phyloP scores from a whole-genome alignment of 2,888 invertebrate genomes.

The Thysanoteuthis rhombus region DNA sequence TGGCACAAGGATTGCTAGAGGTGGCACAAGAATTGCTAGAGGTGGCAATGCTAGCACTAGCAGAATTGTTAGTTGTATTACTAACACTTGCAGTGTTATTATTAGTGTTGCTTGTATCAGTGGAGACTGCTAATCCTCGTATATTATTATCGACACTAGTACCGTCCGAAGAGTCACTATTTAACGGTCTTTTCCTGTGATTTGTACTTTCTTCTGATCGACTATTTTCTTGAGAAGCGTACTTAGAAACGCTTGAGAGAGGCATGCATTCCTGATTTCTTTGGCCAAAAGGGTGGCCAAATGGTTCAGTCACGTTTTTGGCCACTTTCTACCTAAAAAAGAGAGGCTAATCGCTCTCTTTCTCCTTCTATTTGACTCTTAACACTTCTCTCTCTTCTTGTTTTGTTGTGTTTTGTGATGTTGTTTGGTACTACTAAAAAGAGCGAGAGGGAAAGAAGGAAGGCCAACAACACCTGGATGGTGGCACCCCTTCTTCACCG shows the following conservation, averaged over 20 bases:
- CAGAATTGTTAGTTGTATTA: background rate
- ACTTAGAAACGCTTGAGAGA: slow-evolving; percentile 66
- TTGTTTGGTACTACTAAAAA: background rate
- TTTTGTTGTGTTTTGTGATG: background rate
- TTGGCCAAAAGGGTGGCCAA: slow-evolving; percentile 14
- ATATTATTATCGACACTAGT: too few species aligned
- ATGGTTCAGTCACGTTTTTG: slow-evolving; percentile 41
- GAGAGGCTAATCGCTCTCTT: background rate
- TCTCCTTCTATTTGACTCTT: background rate
- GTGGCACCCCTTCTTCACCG: slow-evolving; percentile 33
- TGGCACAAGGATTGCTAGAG: background rate
- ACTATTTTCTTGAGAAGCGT: slow-evolving; percentile 61
- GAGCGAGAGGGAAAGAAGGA: slow-evolving; percentile 1
- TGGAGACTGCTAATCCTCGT: slow-evolving; percentile 33
- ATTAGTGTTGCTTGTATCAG: slow-evolving; percentile 33
- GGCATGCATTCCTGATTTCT: slow-evolving; percentile 62
- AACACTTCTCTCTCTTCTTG: too few species aligned
- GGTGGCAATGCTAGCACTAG: background rate
- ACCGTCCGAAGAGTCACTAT: slow-evolving; percentile 48
- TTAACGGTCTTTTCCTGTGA: slow-evolving; percentile 53
- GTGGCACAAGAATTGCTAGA: background rate
- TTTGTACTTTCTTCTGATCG: slow-evolving; percentile 56
- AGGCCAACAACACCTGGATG: slow-evolving; percentile 34
- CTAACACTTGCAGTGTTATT: background rate
- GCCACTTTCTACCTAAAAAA: slow-evolving; percentile 40